These are phyloP conservation scores for Serripes groenlandicus DNA, from an alignment of 2,888 invertebrate species.

Conservation along the genomic window DNA sequence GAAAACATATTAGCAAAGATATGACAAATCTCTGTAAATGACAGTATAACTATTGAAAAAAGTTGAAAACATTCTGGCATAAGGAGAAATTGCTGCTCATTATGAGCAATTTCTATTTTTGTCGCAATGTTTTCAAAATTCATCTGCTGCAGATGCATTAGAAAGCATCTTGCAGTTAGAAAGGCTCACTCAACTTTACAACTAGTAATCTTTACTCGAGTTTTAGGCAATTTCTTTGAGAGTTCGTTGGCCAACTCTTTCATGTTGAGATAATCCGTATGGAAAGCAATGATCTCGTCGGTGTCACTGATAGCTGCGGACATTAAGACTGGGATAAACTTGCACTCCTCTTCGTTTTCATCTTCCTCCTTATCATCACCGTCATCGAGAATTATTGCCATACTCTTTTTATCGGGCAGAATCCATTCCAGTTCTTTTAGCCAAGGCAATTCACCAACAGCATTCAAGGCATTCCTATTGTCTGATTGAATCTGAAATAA, in stretches of 20 bases:
- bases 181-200: too few species aligned
- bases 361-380: conserved; percentile 44
- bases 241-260: conserved; percentile 72
- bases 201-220: conserved; percentile 70
- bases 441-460: conserved; percentile 64
- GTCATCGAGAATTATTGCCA: conserved; percentile 68
- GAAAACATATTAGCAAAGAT: too few species aligned
- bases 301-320: conserved; percentile 17
- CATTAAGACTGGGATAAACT: conserved; percentile 70
- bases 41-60: too few species aligned
- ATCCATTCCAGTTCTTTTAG: conserved; percentile 76
- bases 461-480: conserved; percentile 73
- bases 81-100: too few species aligned
- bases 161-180: too few species aligned
- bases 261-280: conserved; percentile 66
- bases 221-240: conserved; percentile 61
- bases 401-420: conserved; percentile 59
- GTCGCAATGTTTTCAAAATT: too few species aligned
- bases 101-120: too few species aligned
- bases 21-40: too few species aligned
- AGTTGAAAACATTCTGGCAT: too few species aligned
- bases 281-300: not conserved
- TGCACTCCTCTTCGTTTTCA: conserved; percentile 9
- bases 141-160: too few species aligned
- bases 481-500: conserved; percentile 72